Percentiles rank a stretch among this genome's conserved stretches.
phyloP scores from a whole-genome alignment of 2,888 invertebrate genomes.

The Vanessa cardui region DNA sequence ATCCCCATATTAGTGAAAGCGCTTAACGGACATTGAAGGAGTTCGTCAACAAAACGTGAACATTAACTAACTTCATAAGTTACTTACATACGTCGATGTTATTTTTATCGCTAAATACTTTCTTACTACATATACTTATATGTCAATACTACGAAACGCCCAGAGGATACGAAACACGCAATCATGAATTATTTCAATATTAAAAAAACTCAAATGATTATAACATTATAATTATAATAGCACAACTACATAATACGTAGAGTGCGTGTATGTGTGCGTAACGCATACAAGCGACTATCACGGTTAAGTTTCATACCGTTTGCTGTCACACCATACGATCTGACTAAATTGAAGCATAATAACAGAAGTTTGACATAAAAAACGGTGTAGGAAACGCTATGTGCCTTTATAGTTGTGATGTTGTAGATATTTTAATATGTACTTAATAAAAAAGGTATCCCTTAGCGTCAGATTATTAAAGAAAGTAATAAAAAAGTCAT shows the following conservation, averaged over 20 bases:
- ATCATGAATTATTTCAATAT: too few relatives aligned
- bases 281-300: too few relatives aligned
- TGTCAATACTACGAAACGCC: not conserved
- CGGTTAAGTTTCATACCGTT: too few relatives aligned
- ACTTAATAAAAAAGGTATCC: conserved; percentile 7
- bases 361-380: too few relatives aligned
- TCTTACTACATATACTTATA: not conserved
- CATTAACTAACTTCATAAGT: conserved; percentile 61
- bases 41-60: conserved; percentile 62
- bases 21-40: conserved; percentile 52
- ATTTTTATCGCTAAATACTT: not conserved
- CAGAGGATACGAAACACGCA: too few relatives aligned
- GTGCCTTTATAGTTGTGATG: not conserved
- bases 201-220: too few relatives aligned
- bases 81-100: not conserved
- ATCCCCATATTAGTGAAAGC: conserved; percentile 54
- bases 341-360: too few relatives aligned
- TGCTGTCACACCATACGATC: too few relatives aligned
- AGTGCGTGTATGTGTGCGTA: too few relatives aligned
- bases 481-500: conserved; percentile 47
- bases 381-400: too few relatives aligned
- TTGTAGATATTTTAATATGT: not conserved
- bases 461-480: conserved; percentile 17
- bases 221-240: too few relatives aligned
- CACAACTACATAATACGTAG: too few relatives aligned